A percentile compares a stretch with the other conserved stretches of the same genome.
Evolutionary conservation across 2,888 invertebrate species (phyloP).

Genomic region (Macaria liturata): DNA sequence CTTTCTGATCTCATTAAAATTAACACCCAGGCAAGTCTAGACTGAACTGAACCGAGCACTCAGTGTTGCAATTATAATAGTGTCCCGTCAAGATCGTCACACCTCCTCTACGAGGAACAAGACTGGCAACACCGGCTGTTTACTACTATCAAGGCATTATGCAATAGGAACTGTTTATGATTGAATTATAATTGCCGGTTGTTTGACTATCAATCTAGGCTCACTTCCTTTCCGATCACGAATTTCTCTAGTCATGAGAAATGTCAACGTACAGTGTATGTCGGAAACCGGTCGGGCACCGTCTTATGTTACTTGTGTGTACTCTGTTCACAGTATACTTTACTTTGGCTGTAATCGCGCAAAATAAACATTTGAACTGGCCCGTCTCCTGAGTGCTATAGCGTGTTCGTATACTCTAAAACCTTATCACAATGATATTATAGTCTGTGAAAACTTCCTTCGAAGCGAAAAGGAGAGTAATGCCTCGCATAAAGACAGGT

Average conservation of each 20-base stretch:
- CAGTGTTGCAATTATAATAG: constrained; percentile 61
- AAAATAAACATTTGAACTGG: constrained; percentile 60
- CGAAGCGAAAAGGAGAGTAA: constrained; percentile 1
- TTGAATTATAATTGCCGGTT: constrained; percentile 60
- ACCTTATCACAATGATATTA: constrained; percentile 4
- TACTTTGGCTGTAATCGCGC: constrained; percentile 54
- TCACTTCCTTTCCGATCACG: constrained; percentile 64
- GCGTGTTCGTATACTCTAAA: constrained; percentile 3
- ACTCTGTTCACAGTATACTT: constrained; percentile 55
- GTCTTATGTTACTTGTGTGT: constrained; percentile 44
- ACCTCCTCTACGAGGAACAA: constrained; percentile 54
- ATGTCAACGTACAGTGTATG: constrained; percentile 57
- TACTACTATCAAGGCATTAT: constrained; percentile 40
- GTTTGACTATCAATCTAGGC: constrained; percentile 57
- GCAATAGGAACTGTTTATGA: constrained; percentile 60
- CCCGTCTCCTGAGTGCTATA: constrained; percentile 38
- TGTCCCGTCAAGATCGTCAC: constrained; percentile 53
- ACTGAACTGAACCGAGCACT: constrained; percentile 40
- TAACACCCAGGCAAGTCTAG: constrained; percentile 50
- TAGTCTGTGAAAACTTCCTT: neutral
- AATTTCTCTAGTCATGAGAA: constrained; percentile 68
- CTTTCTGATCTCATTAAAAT: constrained; percentile 62
- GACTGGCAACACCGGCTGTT: constrained; percentile 37
- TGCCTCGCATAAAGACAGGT: constrained; percentile 8
- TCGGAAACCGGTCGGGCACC: constrained; percentile 54